Evolutionary conservation across 2,113 vertebrate species (phyloP).

Genomic region (Chionodraco myersi): DNA sequence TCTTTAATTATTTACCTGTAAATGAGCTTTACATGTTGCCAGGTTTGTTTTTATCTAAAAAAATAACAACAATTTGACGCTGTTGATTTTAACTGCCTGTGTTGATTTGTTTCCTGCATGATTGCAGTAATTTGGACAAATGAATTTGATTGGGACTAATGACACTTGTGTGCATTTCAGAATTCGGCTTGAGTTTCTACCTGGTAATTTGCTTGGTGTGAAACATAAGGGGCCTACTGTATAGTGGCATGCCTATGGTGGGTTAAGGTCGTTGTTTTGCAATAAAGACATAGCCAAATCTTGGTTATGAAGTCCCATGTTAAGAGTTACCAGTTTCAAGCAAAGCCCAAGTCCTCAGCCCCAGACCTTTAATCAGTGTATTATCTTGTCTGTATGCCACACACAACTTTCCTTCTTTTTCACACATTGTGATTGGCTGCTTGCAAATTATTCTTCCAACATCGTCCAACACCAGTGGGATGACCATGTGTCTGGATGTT

Average conservation of each 20-base stretch:
- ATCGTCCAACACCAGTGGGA: too few species aligned
- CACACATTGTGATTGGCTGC: neutral
- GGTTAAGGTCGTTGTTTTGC: neutral
- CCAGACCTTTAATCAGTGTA: too few species aligned
- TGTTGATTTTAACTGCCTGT: conserved; percentile 38
- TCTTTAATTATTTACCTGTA: conserved; percentile 20
- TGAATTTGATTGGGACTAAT: neutral
- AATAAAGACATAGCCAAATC: neutral
- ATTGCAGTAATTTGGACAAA: conserved; percentile 14
- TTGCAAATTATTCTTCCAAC: neutral
- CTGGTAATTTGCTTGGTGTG: conserved; percentile 6
- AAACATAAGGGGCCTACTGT: neutral
- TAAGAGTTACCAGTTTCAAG: neutral
- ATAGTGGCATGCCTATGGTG: neutral
- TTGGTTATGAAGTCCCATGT: neutral
- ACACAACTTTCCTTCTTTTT: too few species aligned
- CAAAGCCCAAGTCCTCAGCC: neutral
- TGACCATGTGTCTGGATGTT: too few species aligned
- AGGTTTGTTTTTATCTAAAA: neutral
- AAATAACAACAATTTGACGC: neutral
- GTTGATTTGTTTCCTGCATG: conserved; percentile 20
- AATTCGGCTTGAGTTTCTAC: conserved; percentile 9
- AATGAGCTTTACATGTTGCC: neutral
- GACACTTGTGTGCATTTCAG: neutral
- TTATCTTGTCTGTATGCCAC: too few species aligned